Evolutionary conservation across 2,113 vertebrate genomes (phyloP).

Genomic region (Petroica traversi): DNA sequence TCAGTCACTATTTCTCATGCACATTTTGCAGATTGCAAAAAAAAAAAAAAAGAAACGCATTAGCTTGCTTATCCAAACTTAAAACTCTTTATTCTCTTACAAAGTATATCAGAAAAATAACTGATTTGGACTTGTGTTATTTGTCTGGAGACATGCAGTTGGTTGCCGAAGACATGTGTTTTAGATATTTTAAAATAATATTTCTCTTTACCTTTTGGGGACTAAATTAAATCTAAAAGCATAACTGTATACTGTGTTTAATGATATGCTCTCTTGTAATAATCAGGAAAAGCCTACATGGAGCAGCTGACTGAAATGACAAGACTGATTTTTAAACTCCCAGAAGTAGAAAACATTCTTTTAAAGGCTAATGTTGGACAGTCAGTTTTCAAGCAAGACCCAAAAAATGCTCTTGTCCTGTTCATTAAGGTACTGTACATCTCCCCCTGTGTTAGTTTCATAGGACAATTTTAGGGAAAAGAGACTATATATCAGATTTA

Average conservation of each 20-base stretch:
- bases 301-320: conserved; percentile 90
- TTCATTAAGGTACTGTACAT: conserved; percentile 87
- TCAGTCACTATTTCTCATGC: neutral
- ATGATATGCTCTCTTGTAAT: conserved; percentile 8
- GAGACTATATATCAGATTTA: neutral
- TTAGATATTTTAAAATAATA: neutral
- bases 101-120: neutral
- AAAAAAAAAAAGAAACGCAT: neutral
- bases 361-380: conserved; percentile 75
- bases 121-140: neutral
- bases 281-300: conserved; percentile 78
- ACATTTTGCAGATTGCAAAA: neutral
- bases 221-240: neutral
- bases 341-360: conserved; percentile 86
- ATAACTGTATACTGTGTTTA: neutral
- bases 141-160: neutral
- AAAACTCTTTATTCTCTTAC: neutral
- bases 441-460: neutral
- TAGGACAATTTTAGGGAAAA: neutral
- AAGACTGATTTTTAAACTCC: conserved; percentile 85
- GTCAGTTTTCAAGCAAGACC: conserved; percentile 72
- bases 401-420: conserved; percentile 78
- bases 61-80: neutral
- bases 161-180: neutral
- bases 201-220: neutral